A percentile compares a stretch with the other conserved stretches of the same genome.
These are phyloP conservation scores for Acrocyrtus sp. DNA, from an alignment of 2,888 invertebrate species.

Conservation along the genomic window DNA sequence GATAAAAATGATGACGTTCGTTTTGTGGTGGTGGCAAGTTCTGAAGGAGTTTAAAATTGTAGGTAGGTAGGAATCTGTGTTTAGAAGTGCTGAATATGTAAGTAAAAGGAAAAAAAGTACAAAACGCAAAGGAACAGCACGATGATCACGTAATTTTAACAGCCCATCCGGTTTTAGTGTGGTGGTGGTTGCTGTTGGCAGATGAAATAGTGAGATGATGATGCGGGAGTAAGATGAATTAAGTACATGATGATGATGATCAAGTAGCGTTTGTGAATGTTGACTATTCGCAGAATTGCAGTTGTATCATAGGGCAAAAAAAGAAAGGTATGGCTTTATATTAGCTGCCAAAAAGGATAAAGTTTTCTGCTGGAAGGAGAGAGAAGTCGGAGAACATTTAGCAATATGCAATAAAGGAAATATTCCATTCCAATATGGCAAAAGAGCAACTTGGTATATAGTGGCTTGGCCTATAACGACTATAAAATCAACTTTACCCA, in stretches of 20 bases:
- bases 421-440: slow-evolving; percentile 18
- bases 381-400: too few relatives aligned
- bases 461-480: neutral
- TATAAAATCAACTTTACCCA: neutral
- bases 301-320: neutral
- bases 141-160: slow-evolving; percentile 30
- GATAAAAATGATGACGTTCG: slow-evolving; percentile 24
- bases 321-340: neutral
- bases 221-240: too few relatives aligned
- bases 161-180: slow-evolving; percentile 31
- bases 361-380: slow-evolving; percentile 39
- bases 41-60: slow-evolving; percentile 13
- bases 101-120: slow-evolving; percentile 34
- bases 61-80: too few relatives aligned
- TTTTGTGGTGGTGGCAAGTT: neutral
- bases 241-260: neutral
- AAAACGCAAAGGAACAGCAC: too few relatives aligned
- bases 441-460: neutral
- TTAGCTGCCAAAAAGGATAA: neutral
- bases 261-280: neutral
- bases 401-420: too few relatives aligned
- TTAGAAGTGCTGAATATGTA: too few relatives aligned
- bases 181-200: slow-evolving; percentile 13
- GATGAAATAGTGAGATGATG: slow-evolving; percentile 9
- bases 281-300: neutral